phyloP scores from a whole-genome alignment of 2,113 vertebrate species.

The Raphicerus campestris region DNA sequence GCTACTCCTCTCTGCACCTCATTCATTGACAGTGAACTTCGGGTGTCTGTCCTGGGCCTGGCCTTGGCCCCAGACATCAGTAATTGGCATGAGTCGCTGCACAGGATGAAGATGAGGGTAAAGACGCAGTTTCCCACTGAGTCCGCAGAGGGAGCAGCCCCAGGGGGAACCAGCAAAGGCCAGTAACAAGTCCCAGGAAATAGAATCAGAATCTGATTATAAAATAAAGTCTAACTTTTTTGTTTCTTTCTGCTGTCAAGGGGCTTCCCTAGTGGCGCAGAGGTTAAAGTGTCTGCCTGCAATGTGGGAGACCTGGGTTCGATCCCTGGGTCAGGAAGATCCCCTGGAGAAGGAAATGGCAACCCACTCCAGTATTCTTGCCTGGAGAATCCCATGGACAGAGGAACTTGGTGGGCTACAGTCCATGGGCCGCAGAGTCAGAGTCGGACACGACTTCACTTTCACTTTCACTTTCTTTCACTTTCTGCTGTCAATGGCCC shows the following conservation, averaged over 20 bases:
- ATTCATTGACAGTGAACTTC: background rate
- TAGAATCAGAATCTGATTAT: background rate
- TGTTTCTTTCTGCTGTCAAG: background rate
- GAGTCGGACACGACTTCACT: background rate
- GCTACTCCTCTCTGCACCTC: background rate
- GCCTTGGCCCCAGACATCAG: background rate
- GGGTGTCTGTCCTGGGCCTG: background rate
- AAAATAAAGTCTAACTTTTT: background rate
- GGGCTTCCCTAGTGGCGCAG: too few relatives aligned
- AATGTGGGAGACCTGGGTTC: background rate
- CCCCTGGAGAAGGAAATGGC: background rate
- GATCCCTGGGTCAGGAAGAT: background rate
- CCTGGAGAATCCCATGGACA: background rate
- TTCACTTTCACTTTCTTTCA: too few relatives aligned
- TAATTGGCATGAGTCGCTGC: rapidly evolving
- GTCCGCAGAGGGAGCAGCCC: background rate
- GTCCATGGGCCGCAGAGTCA: background rate
- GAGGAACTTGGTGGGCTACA: background rate
- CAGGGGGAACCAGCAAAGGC: background rate
- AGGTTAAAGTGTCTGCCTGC: background rate
- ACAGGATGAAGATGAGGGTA: background rate
- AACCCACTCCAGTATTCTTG: background rate
- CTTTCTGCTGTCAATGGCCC: background rate
- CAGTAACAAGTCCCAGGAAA: background rate
- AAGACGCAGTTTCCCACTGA: rapidly evolving